Base-by-base conservation (phyloP, 1,140 invertebrate species). In the Brachionus asplanchnoidis region DNA sequence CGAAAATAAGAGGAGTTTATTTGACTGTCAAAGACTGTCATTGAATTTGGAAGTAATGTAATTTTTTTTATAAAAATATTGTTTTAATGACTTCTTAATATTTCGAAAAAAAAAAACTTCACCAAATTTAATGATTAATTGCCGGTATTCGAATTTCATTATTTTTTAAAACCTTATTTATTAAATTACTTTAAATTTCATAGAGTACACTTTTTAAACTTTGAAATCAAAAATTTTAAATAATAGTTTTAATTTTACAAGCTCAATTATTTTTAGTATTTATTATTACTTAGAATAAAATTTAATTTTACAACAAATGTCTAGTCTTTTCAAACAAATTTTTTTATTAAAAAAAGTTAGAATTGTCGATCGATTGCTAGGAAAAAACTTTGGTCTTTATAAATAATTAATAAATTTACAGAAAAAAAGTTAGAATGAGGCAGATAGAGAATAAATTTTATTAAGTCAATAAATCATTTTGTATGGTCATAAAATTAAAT, bases 271-370 rank as follows among this genome's bases (percentile, higher is more conserved):
- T 68, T 14, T 26, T 32, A 40, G 1, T 20, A 68, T 32, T 32
- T 68, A 36, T 68, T 32, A 32, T 68, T 68, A 68, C 6, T 68
- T 40, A 68, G 23, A 68, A 68, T 36, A 32, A 32, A 36, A 68
- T 68, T 68, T 26, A 28, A 68, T 68, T 68, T 68, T 36, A 68
- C 32, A 40, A 68, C n/a, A 5, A 68, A 32, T 68, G 66, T 68
- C 66, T 68, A 68, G 66, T 68, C 66, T n/a, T 68, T 68, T 68
- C 66, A 68, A 68, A 68, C 12, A 68, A 68, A 1, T 65, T 65
- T 68, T 68, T 68, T 40, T 28, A 60, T 60, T 60, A 60, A 60
- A 20, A 60, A 60, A 60, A 60, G 17, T 20, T 60, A 20, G n/a
- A 23, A 60, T 60, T 60, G 53, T 60, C 53, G 53, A 60, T 60